These are phyloP conservation scores for Porites divaricata DNA, from an alignment of 92 coral and sea anemone genomes.

Conservation along the genomic window DNA sequence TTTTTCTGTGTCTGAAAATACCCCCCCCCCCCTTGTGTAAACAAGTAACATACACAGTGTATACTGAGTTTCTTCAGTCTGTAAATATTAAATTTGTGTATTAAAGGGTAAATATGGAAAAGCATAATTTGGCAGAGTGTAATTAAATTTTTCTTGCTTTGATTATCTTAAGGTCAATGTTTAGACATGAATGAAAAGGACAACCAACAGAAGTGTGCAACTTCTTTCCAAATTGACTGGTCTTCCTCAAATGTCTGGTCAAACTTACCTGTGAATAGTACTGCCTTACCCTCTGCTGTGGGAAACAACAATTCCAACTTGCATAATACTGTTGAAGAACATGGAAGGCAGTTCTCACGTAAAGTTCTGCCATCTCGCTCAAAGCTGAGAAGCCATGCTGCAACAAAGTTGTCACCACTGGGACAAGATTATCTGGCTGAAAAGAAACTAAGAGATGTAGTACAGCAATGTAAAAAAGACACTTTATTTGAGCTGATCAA, in stretches of 20 bases:
- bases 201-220: neutral
- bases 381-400: constrained; percentile 67
- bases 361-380: constrained; percentile 82
- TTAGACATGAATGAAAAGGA: neutral
- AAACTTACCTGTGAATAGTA: neutral
- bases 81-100: too few species aligned
- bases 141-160: neutral
- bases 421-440: constrained; percentile 73
- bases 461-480: constrained; percentile 65
- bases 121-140: neutral
- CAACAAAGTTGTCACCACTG: constrained; percentile 63
- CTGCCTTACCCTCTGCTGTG: neutral
- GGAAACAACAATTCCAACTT: neutral
- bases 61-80: too few species aligned
- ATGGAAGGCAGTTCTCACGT: constrained; percentile 63
- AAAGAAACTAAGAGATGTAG: constrained; percentile 88
- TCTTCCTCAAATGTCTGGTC: constrained; percentile 8
- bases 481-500: constrained; percentile 75
- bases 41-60: too few species aligned
- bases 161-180: neutral
- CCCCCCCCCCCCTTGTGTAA: too few species aligned
- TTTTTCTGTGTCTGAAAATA: too few species aligned
- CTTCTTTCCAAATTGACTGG: constrained; percentile 36
- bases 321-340: constrained; percentile 21
- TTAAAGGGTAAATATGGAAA: too few species aligned